Evolutionary conservation across 2,888 invertebrate species (phyloP).

Genomic region (Parascotia fuliginaria): DNA sequence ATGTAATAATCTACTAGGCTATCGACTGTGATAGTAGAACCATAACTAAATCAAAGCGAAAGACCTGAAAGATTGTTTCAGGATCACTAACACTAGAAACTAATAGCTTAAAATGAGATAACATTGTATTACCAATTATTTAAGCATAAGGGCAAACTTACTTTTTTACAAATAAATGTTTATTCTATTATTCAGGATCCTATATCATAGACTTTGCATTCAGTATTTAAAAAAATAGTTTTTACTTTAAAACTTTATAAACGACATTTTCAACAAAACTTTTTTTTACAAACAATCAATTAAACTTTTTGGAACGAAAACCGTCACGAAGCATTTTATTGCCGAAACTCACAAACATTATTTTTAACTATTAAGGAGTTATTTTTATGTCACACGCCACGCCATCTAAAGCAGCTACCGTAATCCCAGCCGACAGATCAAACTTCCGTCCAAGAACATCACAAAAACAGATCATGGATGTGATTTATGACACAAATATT

Average conservation of each 20-base stretch:
- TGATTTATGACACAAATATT: conserved; percentile 75
- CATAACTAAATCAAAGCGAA: too few species aligned
- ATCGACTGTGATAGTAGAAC: too few species aligned
- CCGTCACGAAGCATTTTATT: conserved; percentile 47
- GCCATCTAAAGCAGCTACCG: conserved; percentile 29
- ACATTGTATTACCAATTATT: too few species aligned
- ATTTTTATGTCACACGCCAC: conserved; percentile 49
- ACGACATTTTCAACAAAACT: conserved; percentile 1
- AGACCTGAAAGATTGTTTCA: too few species aligned
- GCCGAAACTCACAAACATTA: conserved; percentile 43
- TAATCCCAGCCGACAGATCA: conserved; percentile 41
- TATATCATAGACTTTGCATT: too few species aligned
- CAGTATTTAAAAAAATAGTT: neutral
- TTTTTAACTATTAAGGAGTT: conserved; percentile 53
- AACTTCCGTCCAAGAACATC: conserved; percentile 56
- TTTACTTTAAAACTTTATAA: conserved; percentile 1
- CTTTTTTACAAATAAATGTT: too few species aligned
- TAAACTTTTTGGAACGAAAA: conserved; percentile 40
- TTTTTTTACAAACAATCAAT: conserved; percentile 32
- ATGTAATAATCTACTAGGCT: too few species aligned
- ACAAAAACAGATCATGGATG: conserved; percentile 64
- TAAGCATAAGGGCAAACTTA: too few species aligned
- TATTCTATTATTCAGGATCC: too few species aligned
- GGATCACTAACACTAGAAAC: too few species aligned
- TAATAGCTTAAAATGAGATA: too few species aligned